Conservation (phyloP, 2,797 vertebrate genomes). For the Phrynocephalus guinanensis region DNA sequence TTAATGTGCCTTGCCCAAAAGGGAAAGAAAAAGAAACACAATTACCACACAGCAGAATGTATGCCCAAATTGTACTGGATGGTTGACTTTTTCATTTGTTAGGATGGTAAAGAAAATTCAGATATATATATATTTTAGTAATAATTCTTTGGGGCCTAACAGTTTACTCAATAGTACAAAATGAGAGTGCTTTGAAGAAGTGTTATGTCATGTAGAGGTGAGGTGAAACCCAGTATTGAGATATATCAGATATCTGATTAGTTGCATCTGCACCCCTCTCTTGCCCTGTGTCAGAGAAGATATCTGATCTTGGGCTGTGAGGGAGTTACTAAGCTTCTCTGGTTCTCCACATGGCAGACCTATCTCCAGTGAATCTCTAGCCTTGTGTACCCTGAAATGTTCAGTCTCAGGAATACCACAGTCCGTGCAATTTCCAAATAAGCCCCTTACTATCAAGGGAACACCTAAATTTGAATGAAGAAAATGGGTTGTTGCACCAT, state of each 20-base stretch:
- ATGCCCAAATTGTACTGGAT: slow-evolving; percentile 43
- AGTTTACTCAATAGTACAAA: neutral
- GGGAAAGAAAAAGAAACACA: neutral
- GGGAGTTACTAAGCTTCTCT: too few species aligned
- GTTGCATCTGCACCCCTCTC: neutral
- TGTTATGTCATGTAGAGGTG: neutral
- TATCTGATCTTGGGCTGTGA: too few species aligned
- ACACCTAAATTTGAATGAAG: neutral
- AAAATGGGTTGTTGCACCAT: neutral
- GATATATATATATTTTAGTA: slow-evolving; percentile 6
- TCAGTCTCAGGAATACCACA: neutral
- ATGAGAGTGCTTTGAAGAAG: neutral
- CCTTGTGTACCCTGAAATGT: neutral
- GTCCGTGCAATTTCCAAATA: neutral
- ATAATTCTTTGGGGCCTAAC: neutral
- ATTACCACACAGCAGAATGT: slow-evolving; percentile 14
- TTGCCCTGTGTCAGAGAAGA: neutral
- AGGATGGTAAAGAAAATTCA: slow-evolving; percentile 30
- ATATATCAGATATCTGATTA: neutral
- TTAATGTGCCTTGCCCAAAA: slow-evolving; percentile 46
- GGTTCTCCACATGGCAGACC: too few species aligned
- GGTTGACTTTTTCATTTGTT: slow-evolving; percentile 36
- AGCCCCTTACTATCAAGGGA: neutral
- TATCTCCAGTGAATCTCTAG: neutral
- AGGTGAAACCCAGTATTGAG: neutral